A percentile compares a stretch with the other conserved stretches of the same genome.
These are phyloP conservation scores for Branchellion lobata DNA, from an alignment of 2,888 invertebrate genomes.

Conservation along the genomic window DNA sequence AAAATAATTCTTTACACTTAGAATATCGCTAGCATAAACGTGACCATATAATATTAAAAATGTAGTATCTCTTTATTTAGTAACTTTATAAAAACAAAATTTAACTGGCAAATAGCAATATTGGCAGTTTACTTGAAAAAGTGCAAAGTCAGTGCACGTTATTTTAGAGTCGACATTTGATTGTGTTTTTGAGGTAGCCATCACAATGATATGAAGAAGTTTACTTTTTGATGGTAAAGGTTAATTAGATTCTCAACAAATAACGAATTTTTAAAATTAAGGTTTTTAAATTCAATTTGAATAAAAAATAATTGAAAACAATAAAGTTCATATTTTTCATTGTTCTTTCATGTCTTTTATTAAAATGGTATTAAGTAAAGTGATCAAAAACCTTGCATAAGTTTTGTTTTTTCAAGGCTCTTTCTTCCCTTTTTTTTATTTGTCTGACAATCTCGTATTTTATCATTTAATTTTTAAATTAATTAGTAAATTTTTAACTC, in stretches of 20 bases:
- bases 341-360: constrained; percentile 14
- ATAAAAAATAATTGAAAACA: not conserved
- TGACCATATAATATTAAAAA: too few relatives aligned
- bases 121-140: constrained; percentile 39
- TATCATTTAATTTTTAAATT: too few relatives aligned
- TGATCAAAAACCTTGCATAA: not conserved
- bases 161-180: not conserved
- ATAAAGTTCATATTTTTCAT: not conserved
- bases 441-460: too few relatives aligned
- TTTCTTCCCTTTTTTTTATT: too few relatives aligned
- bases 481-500: too few relatives aligned
- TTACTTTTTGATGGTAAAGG: constrained; percentile 18
- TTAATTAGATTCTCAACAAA: too few relatives aligned
- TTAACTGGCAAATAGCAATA: too few relatives aligned
- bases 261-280: not conserved
- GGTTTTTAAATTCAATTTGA: not conserved
- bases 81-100: too few relatives aligned
- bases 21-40: too few relatives aligned
- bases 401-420: too few relatives aligned
- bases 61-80: too few relatives aligned
- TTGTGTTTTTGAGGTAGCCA: not conserved
- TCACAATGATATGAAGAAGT: not conserved
- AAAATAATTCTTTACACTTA: too few relatives aligned
- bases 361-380: not conserved
- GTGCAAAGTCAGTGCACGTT: constrained; percentile 32